Base-by-base conservation (phyloP, 2,113 vertebrate genomes). In the Blennius ocellaris region DNA sequence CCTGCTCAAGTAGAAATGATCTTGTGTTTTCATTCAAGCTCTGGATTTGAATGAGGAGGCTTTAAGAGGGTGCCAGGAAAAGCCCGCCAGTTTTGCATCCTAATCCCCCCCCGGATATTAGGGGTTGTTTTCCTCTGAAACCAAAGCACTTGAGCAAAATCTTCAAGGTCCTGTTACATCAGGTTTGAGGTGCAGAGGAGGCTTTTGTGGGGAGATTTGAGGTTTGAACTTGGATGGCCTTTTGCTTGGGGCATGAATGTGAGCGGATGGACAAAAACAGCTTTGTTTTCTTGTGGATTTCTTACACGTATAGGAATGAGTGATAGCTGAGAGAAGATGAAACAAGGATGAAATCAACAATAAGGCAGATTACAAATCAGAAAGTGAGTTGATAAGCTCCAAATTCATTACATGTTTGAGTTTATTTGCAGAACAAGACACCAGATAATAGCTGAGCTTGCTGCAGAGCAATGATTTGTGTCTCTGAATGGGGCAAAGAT, bases 31-130 rank as follows among this genome's bases (percentile, higher is more conserved):
- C 53, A 41, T 39, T 78, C 38, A 80, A 74, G 76, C 58, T 67
- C 43, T 73, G 38, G 57, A 61, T 81, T 59, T 84, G 73, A 85
- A 84, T 66, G 65, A 69, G 16, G 47, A 44, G 73, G 54, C 12
- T 86, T 80, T 67, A 68, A 79, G 52, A 63, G 14, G 11, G 44
- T 79, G 76, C 82, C 85, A 81, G 66, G 49, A 37, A 76, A 80
- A 66, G 41, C 21, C 38, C 36, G n/a, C 49, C 79, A 69, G 60
- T 45, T 69, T 69, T 67, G 69, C 65, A 66, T 69, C 41, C 61
- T 87, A 69, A 88, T 71, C 40, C 12, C 15, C 14, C 52, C 16
- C 53, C 39, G 65, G 69, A 87, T 82, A 73, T 87, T 81, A 76
- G 45, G 53, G 48, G 80, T 69, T 56, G 40, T 66, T 78, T 66